Base-by-base conservation (phyloP, 1,140 invertebrate species). In the Latrodectus geometricus region DNA sequence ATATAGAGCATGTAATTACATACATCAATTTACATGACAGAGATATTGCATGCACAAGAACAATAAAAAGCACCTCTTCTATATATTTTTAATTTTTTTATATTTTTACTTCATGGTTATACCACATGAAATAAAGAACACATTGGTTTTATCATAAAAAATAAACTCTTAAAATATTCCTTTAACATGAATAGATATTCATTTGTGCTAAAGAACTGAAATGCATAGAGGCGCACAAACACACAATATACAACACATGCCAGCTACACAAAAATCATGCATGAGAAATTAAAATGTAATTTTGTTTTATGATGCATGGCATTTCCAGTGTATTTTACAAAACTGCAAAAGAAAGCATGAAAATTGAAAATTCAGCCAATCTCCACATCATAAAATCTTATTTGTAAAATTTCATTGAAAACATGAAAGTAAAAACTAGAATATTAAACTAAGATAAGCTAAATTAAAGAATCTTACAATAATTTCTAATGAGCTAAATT, bases 11-110 rank as follows among this genome's bases (percentile, higher is more conserved):
- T 86, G 66, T 61, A 86, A 86, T 61, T 66, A 20, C n/a, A 21
- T 20, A 77, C 68, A 72, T 72, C 54, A 78, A 77, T 77, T 66
- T 73, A 86, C 83, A 86, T 52, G 68, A 78, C 69, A 83, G 49
- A 83, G 49, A 49, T 86, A 86, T 65, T 61, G 83, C 83, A 86
- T 86, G 83, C 83, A 86, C 75, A 86, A 86, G 74, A 77, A 86
- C 68, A 52, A 78, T 86, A 86, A 78, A 61, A 78, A 86, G 83
- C 83, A 86, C 83, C 83, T 86, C 66, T 77, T 21, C 70, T 73
- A 70, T 73, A 68, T 61, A 73, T 21, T 73, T 23, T 17, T 7
- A 35, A 20, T 73, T 15, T 56, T 9, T 56, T 12, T 56, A 17
- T 66, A 48, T 66, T 77, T 75, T 78, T 61, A 77, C 66, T 72